Evolutionary conservation across 2,113 vertebrate species (phyloP).

Genomic region (Apteryx mantelli): DNA sequence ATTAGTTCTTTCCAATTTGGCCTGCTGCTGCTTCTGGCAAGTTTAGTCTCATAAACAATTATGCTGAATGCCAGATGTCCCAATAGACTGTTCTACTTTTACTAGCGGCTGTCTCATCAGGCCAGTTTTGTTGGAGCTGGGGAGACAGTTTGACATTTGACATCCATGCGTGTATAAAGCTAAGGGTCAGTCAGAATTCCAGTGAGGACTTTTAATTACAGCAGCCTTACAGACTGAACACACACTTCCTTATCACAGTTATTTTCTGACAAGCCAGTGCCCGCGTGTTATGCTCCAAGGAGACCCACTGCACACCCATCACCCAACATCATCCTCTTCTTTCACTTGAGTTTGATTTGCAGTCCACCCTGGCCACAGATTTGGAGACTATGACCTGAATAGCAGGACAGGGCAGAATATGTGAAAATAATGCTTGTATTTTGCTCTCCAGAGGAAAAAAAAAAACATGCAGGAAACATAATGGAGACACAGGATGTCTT

Average conservation of each 20-base stretch:
- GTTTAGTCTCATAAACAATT: constrained; percentile 56
- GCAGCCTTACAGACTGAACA: not conserved
- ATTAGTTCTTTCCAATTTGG: constrained; percentile 51
- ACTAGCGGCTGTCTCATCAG: not conserved
- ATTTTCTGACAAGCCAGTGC: not conserved
- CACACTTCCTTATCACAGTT: not conserved
- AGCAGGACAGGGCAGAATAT: not conserved
- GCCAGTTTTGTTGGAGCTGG: not conserved
- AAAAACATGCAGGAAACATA: not conserved
- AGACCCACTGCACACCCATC: not conserved
- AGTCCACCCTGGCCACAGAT: not conserved
- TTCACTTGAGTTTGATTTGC: not conserved
- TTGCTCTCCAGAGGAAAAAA: not conserved
- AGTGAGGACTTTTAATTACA: not conserved
- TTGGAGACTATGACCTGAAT: not conserved
- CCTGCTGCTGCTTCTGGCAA: constrained; percentile 56
- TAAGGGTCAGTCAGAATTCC: constrained; percentile 6
- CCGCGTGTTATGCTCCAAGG: not conserved
- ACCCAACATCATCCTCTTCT: not conserved
- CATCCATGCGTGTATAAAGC: not conserved
- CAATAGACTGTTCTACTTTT: not conserved
- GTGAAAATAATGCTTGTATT: not conserved
- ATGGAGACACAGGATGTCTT: not conserved
- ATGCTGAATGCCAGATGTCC: constrained; percentile 48
- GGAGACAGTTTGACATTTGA: constrained; percentile 42